Percentiles rank a stretch among this genome's conserved stretches.
phyloP scores from a whole-genome alignment of 2,888 invertebrate species.

The Seira ritae region DNA sequence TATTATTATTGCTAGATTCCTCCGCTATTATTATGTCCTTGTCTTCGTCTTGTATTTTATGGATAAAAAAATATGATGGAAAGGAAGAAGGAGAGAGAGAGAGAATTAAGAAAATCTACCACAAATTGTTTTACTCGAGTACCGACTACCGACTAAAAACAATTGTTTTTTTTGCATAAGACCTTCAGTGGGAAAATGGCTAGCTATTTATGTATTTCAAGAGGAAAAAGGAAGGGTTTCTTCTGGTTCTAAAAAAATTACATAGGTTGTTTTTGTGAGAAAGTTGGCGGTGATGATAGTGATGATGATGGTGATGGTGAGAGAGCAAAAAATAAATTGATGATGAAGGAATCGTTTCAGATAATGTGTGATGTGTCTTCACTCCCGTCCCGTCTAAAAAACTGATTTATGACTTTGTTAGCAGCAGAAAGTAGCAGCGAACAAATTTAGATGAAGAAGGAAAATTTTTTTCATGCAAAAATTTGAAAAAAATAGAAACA shows the following conservation, averaged over 20 bases:
- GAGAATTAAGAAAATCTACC: background rate
- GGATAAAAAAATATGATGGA: background rate
- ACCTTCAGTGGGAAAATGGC: background rate
- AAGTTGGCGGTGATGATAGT: conserved; percentile 13
- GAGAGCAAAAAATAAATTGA: conserved; percentile 9
- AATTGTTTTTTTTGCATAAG: background rate
- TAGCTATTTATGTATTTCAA: too few relatives aligned
- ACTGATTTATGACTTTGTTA: conserved; percentile 48
- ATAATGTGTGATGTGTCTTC: conserved; percentile 54
- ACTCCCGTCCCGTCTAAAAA: conserved; percentile 21
- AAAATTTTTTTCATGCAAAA: too few relatives aligned
- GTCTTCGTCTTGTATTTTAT: background rate
- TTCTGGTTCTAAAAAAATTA: background rate
- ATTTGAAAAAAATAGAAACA: too few relatives aligned
- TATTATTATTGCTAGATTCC: background rate
- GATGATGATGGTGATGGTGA: conserved; percentile 21
- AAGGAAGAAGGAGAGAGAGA: background rate
- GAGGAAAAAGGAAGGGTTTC: conserved; percentile 6
- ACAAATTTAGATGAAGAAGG: too few relatives aligned
- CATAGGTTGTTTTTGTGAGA: background rate
- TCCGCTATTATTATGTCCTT: background rate
- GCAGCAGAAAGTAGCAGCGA: too few relatives aligned
- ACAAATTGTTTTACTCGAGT: too few relatives aligned
- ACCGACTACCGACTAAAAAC: too few relatives aligned
- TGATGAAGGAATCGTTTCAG: conserved; percentile 46